Base-by-base conservation (phyloP, 2,797 vertebrate genomes). In the Chromobotia macracanthus region DNA sequence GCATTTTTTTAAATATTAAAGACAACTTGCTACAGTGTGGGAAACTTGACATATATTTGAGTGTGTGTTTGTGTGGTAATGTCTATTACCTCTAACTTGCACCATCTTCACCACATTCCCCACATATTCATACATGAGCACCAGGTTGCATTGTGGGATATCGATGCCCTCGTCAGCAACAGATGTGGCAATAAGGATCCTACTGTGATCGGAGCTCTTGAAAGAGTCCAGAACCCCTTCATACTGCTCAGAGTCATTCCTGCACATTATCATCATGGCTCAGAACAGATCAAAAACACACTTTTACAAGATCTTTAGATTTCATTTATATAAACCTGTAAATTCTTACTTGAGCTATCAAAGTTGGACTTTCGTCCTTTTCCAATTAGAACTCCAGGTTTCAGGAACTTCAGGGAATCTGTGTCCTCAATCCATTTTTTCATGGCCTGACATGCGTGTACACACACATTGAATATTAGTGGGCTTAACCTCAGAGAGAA, bases 91-190 rank as follows among this genome's bases (percentile, higher is more conserved):
- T 94, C 93, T 91, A 66, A 94, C 94, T 90, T 95, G 94, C 77
- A 95, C 93, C 92, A 94, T 95, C 88, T 91, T 94, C 81, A 93
- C 93, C 82, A 94, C 90, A 0, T 94, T 95, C 51, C 92, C 92
- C 0, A 90, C 91, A 19, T 95, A 95, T 78, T 95, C 93, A 41
- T 94, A 95, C 50, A 95, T 88, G 77, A 95, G 87, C 58, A 95
- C 93, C 64, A 95, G 90, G 82, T 93, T 95, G 86, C 94, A 95
- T 35, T 92, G 87, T 35, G 89, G 92, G 86, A 95, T 94, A 84
- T 94, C 94, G 21, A 94, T 93, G 82, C 95, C 94, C 89, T 94
- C 93, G 0, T 95, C 94, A 56, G 94, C 94, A 13, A 95, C 94
- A 0, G 93, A 95, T 9, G 94, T 94, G 79, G 92, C 90, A 38